Percentiles rank a stretch among this genome's conserved stretches.
phyloP scores from a whole-genome alignment of 1,140 invertebrate genomes.

The Battus philenor region DNA sequence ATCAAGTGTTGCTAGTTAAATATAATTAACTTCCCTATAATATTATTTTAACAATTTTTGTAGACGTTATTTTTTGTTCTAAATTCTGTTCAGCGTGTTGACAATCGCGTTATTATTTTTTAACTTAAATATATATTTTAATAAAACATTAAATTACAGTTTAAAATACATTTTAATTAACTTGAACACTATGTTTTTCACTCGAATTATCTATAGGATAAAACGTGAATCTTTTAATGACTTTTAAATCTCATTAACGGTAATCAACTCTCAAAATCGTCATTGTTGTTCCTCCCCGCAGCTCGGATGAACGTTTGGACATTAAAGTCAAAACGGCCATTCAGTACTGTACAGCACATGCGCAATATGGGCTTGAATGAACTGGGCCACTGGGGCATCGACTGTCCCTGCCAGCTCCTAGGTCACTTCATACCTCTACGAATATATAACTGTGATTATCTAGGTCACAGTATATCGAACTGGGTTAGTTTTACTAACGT shows the following conservation, averaged over 20 bases:
- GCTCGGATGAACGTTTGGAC: conserved; percentile 2
- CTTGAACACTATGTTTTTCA: no score
- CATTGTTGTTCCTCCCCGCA: no score
- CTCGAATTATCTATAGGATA: neutral
- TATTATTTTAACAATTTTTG: no score
- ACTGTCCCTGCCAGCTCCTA: conserved; percentile 45
- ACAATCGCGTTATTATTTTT: no score
- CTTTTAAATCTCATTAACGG: neutral
- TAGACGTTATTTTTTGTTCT: no score
- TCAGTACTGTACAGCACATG: conserved; percentile 48
- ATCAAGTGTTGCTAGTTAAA: conserved; percentile 48
- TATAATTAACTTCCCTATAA: no score
- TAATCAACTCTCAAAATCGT: no score
- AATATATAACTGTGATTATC: conserved; percentile 46
- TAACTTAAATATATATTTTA: no score
- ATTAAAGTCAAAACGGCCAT: conserved; percentile 27
- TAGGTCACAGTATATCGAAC: conserved; percentile 46
- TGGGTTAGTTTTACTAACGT: conserved; percentile 20
- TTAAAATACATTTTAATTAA: no score
- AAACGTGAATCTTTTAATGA: neutral
- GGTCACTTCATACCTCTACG: conserved; percentile 44
- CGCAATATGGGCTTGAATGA: conserved; percentile 30
- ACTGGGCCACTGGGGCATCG: conserved; percentile 62
- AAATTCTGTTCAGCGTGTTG: no score
- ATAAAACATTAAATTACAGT: no score